These are phyloP conservation scores for Reticulitermes speratus DNA, from an alignment of 1,140 invertebrate species.

Conservation along the genomic window DNA sequence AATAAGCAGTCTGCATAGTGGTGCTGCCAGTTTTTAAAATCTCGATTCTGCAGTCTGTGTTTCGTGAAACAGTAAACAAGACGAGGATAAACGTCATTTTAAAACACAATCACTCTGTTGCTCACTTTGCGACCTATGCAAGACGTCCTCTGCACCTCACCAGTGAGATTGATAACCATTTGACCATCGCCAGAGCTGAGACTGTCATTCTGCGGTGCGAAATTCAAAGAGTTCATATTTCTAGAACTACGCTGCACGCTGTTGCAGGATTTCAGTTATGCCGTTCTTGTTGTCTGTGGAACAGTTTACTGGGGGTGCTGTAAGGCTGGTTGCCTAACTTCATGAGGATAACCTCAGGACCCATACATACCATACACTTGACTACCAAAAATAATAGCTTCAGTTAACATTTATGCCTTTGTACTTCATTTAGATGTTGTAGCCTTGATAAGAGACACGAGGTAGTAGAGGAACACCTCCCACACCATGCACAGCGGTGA, in stretches of 20 bases:
- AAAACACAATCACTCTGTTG: no score
- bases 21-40: no score
- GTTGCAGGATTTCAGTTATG: neutral
- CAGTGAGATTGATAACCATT: no score
- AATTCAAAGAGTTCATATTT: neutral
- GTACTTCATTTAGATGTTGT: conserved; percentile 37
- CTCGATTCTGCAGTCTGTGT: no score
- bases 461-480: neutral
- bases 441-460: conserved; percentile 27
- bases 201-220: no score
- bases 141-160: no score
- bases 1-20: no score
- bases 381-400: conserved; percentile 35
- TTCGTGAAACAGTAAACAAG: no score
- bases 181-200: no score
- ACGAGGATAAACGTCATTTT: no score
- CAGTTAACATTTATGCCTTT: conserved; percentile 38
- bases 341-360: neutral
- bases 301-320: neutral
- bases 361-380: conserved; percentile 19
- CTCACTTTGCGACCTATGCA: no score
- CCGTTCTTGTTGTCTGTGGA: neutral
- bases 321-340: no score
- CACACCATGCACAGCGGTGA: neutral
- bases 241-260: neutral